phyloP scores from a whole-genome alignment of 2,888 invertebrate genomes.

The Melinaea marsaeus region DNA sequence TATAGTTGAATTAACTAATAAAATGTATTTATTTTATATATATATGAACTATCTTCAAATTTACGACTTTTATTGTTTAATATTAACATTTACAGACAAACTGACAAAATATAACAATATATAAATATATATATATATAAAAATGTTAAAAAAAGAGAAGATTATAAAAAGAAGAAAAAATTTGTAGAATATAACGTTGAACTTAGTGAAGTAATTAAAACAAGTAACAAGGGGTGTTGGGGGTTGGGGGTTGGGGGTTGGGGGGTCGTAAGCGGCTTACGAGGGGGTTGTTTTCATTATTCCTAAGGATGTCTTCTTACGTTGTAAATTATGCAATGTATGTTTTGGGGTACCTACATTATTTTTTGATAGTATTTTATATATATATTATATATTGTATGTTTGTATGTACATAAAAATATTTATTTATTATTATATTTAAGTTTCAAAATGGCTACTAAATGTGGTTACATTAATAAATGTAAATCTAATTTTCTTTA shows the following conservation, averaged over 20 bases:
- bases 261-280: constrained; percentile 66
- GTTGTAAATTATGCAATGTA: constrained; percentile 74
- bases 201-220: constrained; percentile 66
- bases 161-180: constrained; percentile 17
- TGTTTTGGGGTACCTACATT: constrained; percentile 18
- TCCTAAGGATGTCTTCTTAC: constrained; percentile 75
- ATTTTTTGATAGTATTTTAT: constrained; percentile 12
- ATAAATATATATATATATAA: not conserved
- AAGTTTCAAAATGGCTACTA: too few species aligned
- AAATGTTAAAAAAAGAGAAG: not conserved
- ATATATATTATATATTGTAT: too few species aligned
- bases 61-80: too few species aligned
- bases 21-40: too few species aligned
- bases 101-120: too few species aligned
- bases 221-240: constrained; percentile 68
- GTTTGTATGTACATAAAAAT: too few species aligned
- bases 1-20: too few species aligned
- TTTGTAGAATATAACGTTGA: constrained; percentile 44
- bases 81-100: too few species aligned
- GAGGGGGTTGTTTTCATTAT: constrained; percentile 73
- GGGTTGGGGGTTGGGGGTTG: constrained; percentile 51
- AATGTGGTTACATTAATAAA: too few species aligned
- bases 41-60: too few species aligned
- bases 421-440: too few species aligned
- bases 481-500: too few species aligned